Evolutionary conservation across 2,797 vertebrate genomes (phyloP), one percentile per base, ranked within the genome.

Genomic region (Austrolebias charrua): DNA sequence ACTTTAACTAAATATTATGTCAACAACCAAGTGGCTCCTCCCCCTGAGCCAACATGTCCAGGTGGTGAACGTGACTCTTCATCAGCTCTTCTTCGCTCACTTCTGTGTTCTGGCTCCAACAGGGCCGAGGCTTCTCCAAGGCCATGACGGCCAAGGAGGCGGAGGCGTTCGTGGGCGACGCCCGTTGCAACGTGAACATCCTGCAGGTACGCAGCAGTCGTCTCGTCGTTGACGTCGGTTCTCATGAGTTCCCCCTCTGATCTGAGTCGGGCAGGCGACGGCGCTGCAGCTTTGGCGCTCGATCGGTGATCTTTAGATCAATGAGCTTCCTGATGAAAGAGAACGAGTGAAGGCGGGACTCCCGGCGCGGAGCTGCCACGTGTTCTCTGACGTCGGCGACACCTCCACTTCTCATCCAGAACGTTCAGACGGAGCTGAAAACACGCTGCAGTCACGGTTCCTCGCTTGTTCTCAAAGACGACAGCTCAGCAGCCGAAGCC

Each of bases 121-220:
- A 99, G 97, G 97, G 97, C 50, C 91, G 83, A 65, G 95, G 95
- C 20, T 94, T 99, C 75, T 85, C 93, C 86, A 95, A 93, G 82
- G 97, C 95, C 1, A 98, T 97, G 94, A 96, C 96, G 0, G 92
- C 92, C 19, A 86, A 88, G 0, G 97, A 99, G 87, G 96, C 95
- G 0, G 82, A 94, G 83, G 97, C 95, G 1, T 98, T 95, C 42
- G 95, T 99, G 11, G 96, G 96, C 0, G 94, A 95, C 0, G 92
- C 92, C 10, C 79, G 72, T 6, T 99, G 96, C 66, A 63, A 81
- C 51, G 94, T 99, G 52, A 98, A 93, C 86, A 94, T 94, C 0
- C 91, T 98, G 2, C 95, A 97, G 1, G 94, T 91, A 46, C 4
- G 19, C 46, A 14, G 35, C 35, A 7, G 42, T 4, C 16, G 0